Percentiles rank a stretch among this genome's conserved stretches.
Evolutionary conservation across 30 jellyfish, hydroid and myxozoan genomes (phyloP).

Genomic region (Turritopsis dohrnii): DNA sequence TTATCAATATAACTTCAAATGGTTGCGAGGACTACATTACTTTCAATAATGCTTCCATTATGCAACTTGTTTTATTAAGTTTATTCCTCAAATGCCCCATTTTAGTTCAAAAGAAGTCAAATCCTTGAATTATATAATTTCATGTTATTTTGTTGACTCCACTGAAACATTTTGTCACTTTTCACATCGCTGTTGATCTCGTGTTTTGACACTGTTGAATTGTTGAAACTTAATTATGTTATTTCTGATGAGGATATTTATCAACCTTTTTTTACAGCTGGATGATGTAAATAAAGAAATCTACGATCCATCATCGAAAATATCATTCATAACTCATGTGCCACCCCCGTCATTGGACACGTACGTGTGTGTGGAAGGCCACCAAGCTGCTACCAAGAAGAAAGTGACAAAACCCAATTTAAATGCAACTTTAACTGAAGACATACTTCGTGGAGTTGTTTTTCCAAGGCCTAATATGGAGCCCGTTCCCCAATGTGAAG

Average conservation of each 20-base stretch:
- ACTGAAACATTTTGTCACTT: too few species aligned
- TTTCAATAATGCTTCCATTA: too few species aligned
- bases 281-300: slow-evolving; percentile 65
- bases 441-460: slow-evolving; percentile 67
- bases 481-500: slow-evolving; percentile 14
- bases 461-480: slow-evolving; percentile 72
- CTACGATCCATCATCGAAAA: slow-evolving; percentile 60
- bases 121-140: too few species aligned
- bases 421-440: slow-evolving; percentile 48
- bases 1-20: too few species aligned
- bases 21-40: too few species aligned
- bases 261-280: background rate
- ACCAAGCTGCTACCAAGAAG: slow-evolving; percentile 64
- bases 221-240: too few species aligned
- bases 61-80: too few species aligned
- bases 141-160: too few species aligned
- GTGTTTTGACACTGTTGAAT: too few species aligned
- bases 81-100: too few species aligned
- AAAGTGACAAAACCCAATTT: slow-evolving; percentile 57
- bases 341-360: slow-evolving; percentile 97
- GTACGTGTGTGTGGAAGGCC: slow-evolving; percentile 86
- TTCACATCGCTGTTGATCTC: too few species aligned
- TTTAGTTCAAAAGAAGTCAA: too few species aligned
- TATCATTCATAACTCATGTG: slow-evolving; percentile 73
- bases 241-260: background rate